Evolutionary conservation across 2,888 invertebrate genomes (phyloP).

Genomic region (Clitarchus hookeri): DNA sequence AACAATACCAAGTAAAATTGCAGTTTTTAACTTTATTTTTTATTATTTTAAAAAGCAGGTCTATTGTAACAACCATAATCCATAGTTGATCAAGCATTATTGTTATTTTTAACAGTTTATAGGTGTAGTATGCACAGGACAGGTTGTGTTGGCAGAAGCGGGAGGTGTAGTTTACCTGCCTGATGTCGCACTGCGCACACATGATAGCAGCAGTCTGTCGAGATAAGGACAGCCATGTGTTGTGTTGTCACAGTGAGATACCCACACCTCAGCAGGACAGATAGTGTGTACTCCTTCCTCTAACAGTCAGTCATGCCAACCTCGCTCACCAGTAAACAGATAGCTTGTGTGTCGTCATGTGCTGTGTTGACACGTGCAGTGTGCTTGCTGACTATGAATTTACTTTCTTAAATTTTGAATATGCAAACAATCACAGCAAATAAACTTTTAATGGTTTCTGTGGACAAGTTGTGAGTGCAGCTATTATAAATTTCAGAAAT

Average conservation of each 20-base stretch:
- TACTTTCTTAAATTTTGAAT: too few species aligned
- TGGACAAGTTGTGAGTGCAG: too few species aligned
- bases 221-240: conserved; percentile 55
- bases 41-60: too few species aligned
- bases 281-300: background rate
- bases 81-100: conserved; percentile 20
- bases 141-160: background rate
- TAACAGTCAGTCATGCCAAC: background rate
- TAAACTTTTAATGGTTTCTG: too few species aligned
- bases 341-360: background rate
- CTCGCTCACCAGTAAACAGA: background rate
- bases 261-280: background rate
- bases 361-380: too few species aligned
- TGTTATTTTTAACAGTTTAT: background rate
- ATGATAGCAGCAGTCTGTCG: conserved; percentile 46
- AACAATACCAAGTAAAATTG: too few species aligned
- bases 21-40: background rate
- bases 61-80: too few species aligned
- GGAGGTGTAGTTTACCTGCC: conserved; percentile 10
- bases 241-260: conserved; percentile 26
- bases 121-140: background rate
- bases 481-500: too few species aligned
- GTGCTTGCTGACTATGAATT: too few species aligned
- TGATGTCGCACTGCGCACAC: background rate
- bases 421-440: too few species aligned